phyloP scores from a whole-genome alignment of 2,888 invertebrate species.

The Panorpa germanica region DNA sequence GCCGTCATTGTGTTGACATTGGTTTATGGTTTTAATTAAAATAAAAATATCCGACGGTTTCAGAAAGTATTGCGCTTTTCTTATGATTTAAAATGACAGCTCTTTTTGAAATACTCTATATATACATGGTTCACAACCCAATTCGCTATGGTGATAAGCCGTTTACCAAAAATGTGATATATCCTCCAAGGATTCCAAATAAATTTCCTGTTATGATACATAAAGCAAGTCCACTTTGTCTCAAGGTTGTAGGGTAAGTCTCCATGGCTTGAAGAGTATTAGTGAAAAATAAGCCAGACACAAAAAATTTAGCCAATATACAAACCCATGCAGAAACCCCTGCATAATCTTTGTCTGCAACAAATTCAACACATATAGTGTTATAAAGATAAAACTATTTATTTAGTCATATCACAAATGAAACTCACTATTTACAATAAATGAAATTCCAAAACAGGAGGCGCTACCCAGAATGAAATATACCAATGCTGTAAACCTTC shows the following conservation, averaged over 20 bases:
- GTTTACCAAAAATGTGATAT: constrained; percentile 29
- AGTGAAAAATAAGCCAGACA: constrained; percentile 27
- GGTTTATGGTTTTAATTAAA: no score
- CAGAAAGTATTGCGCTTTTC: no score
- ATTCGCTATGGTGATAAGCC: no score
- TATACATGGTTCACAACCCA: no score
- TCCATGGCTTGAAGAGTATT: constrained; percentile 32
- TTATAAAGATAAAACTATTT: no score
- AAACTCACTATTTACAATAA: constrained; percentile 17
- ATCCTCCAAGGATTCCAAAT: constrained; percentile 27
- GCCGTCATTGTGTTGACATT: no score
- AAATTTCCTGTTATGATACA: constrained; percentile 27
- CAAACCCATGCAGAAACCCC: constrained; percentile 17
- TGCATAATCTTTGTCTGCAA: constrained; percentile 12
- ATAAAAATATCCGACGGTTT: no score
- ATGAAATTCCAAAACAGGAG: constrained; percentile 16
- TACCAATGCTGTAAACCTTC: constrained; percentile 21
- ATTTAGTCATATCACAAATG: no score
- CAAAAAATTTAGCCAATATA: constrained; percentile 21
- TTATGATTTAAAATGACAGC: no score
- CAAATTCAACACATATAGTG: constrained; percentile 1
- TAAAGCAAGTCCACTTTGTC: constrained; percentile 32
- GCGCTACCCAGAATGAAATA: constrained; percentile 17
- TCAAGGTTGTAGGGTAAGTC: constrained; percentile 32
- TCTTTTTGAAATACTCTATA: no score